Evolutionary conservation across 2,113 vertebrate species (phyloP), one percentile per base, ranked within the genome.

Genomic region (Solenodon paradoxus): DNA sequence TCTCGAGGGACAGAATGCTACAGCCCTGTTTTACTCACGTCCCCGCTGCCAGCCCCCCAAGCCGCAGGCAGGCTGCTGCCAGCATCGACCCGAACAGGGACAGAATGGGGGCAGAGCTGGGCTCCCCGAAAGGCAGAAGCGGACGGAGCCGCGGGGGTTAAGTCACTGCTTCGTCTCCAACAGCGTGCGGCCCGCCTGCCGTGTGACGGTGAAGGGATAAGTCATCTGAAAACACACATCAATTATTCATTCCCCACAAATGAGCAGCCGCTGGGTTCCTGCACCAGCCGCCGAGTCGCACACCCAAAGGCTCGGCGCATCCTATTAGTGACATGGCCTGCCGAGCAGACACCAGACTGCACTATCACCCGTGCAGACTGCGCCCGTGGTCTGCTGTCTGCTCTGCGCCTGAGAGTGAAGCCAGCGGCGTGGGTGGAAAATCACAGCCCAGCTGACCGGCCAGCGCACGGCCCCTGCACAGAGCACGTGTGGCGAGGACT

Each of bases 231-330:
- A 96, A 93, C 77, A 93, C 85, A 77, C 40, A 87, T 97, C 64
- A 96, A 97, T 97, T 96, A 97, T 96, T 97, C 95, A 95, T 92
- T 75, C 49, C 84, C 83, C 75, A 35, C 87, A 93, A 95, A 95
- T 8, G 87, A 95, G 92, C 95, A 90, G 95, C 80, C 63, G 69
- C 82, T 68, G 82, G 71, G 79, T 42, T 55, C 77, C 74, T 32
- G 24, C 75, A 8, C 20, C 68, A 74, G 78, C 49, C 10, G 7
- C 26, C 0, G 13, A 16, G 3, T 68, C 66, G 38, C 30, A 3
- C 53, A 78, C 32, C 35, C 80, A 49, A 85, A 82, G 71, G 72
- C 47, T 38, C 17, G 0, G 42, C 0, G 38, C 80, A 42, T 77
- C 53, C 88, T 26, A 38, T 83, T 26, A 80, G 89, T 0, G 20